phyloP scores from a whole-genome alignment of 2,888 invertebrate genomes.

The Ariolimax columbianus region DNA sequence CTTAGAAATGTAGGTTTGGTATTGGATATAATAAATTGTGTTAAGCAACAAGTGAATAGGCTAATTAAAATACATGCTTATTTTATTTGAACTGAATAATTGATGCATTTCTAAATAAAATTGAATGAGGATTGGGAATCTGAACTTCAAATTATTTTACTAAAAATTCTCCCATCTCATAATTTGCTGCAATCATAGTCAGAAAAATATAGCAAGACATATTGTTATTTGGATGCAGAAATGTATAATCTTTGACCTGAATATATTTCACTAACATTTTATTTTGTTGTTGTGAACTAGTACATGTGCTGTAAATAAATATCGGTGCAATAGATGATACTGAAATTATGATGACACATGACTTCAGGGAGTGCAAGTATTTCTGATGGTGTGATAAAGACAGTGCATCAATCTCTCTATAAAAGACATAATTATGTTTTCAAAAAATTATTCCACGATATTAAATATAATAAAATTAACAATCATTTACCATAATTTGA shows the following conservation, averaged over 20 bases:
- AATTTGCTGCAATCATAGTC: background rate
- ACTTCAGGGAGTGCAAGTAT: background rate
- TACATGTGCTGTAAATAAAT: background rate
- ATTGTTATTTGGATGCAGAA: background rate
- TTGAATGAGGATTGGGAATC: no score
- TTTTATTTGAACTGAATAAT: background rate
- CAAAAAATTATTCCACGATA: background rate
- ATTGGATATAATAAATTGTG: background rate
- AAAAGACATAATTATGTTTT: background rate
- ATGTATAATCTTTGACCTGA: background rate
- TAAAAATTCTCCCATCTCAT: background rate
- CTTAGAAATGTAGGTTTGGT: background rate
- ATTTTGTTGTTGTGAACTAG: background rate
- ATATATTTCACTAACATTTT: background rate
- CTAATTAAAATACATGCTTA: background rate
- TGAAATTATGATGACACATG: background rate
- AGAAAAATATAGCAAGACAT: background rate
- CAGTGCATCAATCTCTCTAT: constrained; percentile 4
- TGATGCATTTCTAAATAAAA: background rate
- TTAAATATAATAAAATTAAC: background rate
- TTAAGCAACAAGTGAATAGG: background rate
- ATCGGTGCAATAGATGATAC: background rate
- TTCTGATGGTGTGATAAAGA: constrained; percentile 4
- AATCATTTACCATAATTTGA: background rate
- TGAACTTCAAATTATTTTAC: no score